Evolutionary conservation across 2,888 invertebrate genomes (phyloP).

Genomic region (Trissonchulus sp.): DNA sequence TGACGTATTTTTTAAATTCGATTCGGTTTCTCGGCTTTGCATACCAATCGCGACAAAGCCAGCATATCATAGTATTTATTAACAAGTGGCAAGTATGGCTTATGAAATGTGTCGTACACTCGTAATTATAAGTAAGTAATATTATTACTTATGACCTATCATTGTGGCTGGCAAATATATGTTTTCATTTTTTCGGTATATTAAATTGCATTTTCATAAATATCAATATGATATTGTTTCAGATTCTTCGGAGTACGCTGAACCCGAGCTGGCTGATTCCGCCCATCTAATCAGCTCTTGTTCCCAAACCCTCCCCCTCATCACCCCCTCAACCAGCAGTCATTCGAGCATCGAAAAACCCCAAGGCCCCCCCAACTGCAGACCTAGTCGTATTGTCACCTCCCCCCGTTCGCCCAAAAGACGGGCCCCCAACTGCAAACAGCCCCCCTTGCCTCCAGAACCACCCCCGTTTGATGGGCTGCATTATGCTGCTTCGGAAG

Average conservation of each 20-base stretch:
- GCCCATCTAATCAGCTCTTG: not conserved
- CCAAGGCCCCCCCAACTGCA: not conserved
- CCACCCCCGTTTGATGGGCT: not conserved
- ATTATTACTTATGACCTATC: too few relatives aligned
- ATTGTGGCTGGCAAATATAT: too few relatives aligned
- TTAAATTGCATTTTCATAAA: too few relatives aligned
- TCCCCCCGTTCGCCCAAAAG: not conserved
- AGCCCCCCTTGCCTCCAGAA: not conserved
- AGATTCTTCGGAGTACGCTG: slow-evolving; percentile 24
- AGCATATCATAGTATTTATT: too few relatives aligned
- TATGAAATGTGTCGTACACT: too few relatives aligned
- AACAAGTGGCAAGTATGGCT: too few relatives aligned
- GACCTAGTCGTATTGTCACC: not conserved
- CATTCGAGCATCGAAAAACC: not conserved
- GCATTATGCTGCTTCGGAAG: slow-evolving; percentile 19
- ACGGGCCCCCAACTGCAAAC: not conserved
- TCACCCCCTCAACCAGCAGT: not conserved
- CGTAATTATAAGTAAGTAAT: too few relatives aligned
- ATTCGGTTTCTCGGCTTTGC: too few relatives aligned
- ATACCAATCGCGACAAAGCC: too few relatives aligned
- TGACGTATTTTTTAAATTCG: too few relatives aligned
- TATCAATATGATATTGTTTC: too few relatives aligned
- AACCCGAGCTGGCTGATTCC: slow-evolving; percentile 41
- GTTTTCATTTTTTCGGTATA: too few relatives aligned
- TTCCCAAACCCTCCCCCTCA: slow-evolving; percentile 3